Evolutionary conservation across 2,888 invertebrate species (phyloP), one percentile per base, ranked within the genome.

Genomic region (Thelaira solivaga): DNA sequence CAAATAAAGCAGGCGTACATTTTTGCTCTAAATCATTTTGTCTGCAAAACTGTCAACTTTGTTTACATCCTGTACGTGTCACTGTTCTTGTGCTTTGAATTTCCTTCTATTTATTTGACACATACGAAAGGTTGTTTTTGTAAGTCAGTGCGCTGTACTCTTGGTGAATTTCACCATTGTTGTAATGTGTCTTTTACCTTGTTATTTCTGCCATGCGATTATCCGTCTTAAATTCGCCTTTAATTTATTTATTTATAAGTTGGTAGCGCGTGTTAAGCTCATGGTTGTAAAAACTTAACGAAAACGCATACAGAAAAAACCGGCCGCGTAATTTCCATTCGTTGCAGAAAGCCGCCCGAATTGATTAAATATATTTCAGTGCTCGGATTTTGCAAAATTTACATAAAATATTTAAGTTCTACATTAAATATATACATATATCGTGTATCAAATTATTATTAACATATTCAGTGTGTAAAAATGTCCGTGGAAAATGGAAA

Each of bases 401-500:
- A 5, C 29, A 11, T 11, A 7, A 26, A 31, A 13, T 26, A 41
- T 10, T 13, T 29, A 16, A 34, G 36, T 45, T 43, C n/a, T n/a
- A n/a, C n/a, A n/a, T n/a, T n/a, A n/a, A n/a, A n/a, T n/a, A n/a
- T n/a, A n/a, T n/a, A n/a, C n/a, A n/a, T n/a, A n/a, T n/a, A n/a
- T n/a, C 8, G 31, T 6, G 2, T 45, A 62, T 57, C 45, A 18
- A 22, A 68, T 31, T 55, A 34, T 31, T 29, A 18, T 68, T 61
- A 47, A 39, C 62, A 53, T 69, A 65, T n/a, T n/a, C n/a, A 47
- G 51, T 59, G 16, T 34, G 57, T 39, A 39, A 71, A 64, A 72
- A 86, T 86, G 86, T 81, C 84, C 4, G 84, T 83, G 6, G 81
- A 83, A 13, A 82, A 86, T 75, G 85, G 85, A 4, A 85, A 85